Evolutionary conservation across 1,140 invertebrate species (phyloP).

Genomic region (Cotesia glomerata): DNA sequence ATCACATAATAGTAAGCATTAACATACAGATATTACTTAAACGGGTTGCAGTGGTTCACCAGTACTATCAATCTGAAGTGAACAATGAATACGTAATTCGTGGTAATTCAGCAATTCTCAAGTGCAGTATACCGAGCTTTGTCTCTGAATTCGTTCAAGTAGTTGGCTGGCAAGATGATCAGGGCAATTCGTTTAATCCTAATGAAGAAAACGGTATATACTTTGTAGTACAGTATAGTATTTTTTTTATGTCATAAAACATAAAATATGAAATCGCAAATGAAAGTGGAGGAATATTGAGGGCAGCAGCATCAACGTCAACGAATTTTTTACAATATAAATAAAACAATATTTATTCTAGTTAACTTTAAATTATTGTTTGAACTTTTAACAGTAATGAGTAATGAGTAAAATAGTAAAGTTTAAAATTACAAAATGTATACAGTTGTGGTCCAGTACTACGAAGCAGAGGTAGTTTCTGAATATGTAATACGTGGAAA

Average conservation of each 20-base stretch:
- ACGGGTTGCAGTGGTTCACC: slow-evolving; percentile 78
- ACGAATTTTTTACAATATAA: slow-evolving; percentile 2
- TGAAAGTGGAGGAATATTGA: background rate
- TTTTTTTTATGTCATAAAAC: background rate
- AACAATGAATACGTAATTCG: slow-evolving; percentile 93
- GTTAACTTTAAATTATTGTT: background rate
- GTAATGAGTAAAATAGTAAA: too few species aligned
- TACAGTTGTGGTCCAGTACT: slow-evolving; percentile 86
- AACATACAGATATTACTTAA: background rate
- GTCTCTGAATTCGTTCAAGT: slow-evolving; percentile 90
- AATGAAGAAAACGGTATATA: slow-evolving; percentile 69
- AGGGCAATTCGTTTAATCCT: slow-evolving; percentile 72
- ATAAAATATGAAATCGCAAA: background rate
- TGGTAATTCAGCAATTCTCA: slow-evolving; percentile 91
- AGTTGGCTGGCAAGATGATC: slow-evolving; percentile 83
- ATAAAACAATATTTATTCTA: background rate
- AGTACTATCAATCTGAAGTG: slow-evolving; percentile 88
- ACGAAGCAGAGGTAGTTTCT: slow-evolving; percentile 89
- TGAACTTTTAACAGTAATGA: background rate
- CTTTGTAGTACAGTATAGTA: background rate
- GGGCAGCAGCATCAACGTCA: slow-evolving; percentile 34
- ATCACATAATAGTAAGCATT: too few species aligned
- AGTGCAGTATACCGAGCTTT: slow-evolving; percentile 91
- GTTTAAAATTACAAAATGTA: too few species aligned
- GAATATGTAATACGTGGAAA: slow-evolving; percentile 93